Percentiles rank a stretch among this genome's conserved stretches.
Conservation (phyloP, 2,113 vertebrate species). For the Notarius quadriscutis region DNA sequence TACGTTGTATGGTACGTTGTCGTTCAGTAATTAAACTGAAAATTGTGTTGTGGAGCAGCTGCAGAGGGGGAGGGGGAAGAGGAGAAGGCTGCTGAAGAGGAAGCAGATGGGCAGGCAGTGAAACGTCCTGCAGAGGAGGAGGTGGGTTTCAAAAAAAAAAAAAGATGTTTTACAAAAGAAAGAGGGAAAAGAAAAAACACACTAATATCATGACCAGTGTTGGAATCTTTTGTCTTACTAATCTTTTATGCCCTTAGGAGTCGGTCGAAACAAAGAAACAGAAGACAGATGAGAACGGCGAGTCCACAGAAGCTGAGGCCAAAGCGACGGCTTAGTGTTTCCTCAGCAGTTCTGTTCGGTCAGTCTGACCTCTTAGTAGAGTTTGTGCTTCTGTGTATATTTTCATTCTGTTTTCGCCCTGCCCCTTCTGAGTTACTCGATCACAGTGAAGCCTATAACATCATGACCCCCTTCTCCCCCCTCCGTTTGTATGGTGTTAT, state of each 20-base stretch:
- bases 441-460: constrained; percentile 79
- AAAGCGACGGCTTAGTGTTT: constrained; percentile 73
- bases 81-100: constrained; percentile 45
- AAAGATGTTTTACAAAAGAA: neutral
- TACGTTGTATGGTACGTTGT: neutral
- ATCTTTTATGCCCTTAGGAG: constrained; percentile 61
- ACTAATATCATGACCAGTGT: neutral
- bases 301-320: constrained; percentile 77
- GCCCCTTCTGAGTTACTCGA: constrained; percentile 69
- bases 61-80: constrained; percentile 36
- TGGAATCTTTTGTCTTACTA: neutral
- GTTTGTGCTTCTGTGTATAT: constrained; percentile 79
- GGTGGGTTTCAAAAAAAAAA: constrained; percentile 58
- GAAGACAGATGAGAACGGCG: constrained; percentile 80
- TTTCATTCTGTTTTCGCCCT: constrained; percentile 63
- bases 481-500: constrained; percentile 78
- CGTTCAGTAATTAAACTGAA: neutral
- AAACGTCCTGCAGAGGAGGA: constrained; percentile 80
- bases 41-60: constrained; percentile 25
- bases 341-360: constrained; percentile 72
- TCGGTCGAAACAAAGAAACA: constrained; percentile 79
- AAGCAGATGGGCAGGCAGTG: constrained; percentile 71
- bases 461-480: constrained; percentile 67
- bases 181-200: too few relatives aligned
- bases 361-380: constrained; percentile 71